phyloP scores from a whole-genome alignment of 1,140 invertebrate species.

The Rhysida immarginata region DNA sequence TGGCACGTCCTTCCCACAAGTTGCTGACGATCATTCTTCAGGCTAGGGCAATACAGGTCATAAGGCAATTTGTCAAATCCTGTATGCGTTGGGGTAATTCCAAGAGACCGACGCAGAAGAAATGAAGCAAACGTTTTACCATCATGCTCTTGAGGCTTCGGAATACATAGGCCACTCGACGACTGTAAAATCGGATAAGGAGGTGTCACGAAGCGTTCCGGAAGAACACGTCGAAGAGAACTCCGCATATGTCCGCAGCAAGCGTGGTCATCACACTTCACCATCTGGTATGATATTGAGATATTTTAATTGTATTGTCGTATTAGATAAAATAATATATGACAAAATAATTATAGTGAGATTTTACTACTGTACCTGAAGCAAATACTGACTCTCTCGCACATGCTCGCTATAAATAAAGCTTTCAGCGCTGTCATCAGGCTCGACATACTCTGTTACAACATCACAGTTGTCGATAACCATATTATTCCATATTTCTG shows the following conservation, averaged over 20 bases:
- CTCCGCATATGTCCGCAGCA: conserved; percentile 10
- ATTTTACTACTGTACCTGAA: conserved; percentile 9
- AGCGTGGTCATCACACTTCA: conserved; percentile 9
- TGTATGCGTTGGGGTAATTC: not conserved
- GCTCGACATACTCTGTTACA: conserved; percentile 21
- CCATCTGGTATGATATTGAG: conserved; percentile 7
- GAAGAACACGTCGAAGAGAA: conserved; percentile 4
- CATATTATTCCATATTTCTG: conserved; percentile 21
- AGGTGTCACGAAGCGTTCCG: conserved; percentile 10
- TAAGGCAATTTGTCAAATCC: not conserved
- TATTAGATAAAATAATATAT: not conserved
- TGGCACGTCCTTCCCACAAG: not conserved
- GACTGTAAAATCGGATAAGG: conserved; percentile 4
- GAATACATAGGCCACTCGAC: not conserved
- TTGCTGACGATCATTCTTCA: not conserved
- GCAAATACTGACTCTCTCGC: conserved; percentile 14
- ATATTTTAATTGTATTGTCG: conserved; percentile 5
- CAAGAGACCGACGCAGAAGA: not conserved
- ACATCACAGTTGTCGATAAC: conserved; percentile 20
- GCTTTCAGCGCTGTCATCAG: not conserved
- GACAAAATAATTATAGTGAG: conserved; percentile 1
- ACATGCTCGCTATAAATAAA: conserved; percentile 11
- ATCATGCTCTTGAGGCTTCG: not conserved
- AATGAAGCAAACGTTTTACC: not conserved
- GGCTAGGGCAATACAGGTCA: not conserved